Evolutionary conservation across 2,113 vertebrate species (phyloP).

Genomic region (Toxotes chatareus): DNA sequence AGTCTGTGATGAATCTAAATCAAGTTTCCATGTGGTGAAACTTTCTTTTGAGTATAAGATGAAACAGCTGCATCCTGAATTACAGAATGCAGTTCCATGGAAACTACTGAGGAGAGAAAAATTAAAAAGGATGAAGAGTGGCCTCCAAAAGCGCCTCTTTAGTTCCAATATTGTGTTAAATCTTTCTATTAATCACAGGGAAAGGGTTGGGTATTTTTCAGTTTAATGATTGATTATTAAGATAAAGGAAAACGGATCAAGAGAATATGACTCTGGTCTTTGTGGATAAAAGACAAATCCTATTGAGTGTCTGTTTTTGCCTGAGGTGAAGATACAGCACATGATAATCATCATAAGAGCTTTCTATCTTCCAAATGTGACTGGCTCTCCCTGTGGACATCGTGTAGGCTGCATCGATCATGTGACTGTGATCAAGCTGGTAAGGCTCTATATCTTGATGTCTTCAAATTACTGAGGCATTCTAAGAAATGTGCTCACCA

Average conservation of each 20-base stretch:
- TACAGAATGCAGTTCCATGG: background rate
- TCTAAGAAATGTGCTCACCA: constrained; percentile 29
- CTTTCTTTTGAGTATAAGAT: background rate
- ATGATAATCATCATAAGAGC: background rate
- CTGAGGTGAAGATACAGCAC: constrained; percentile 11
- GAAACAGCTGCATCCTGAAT: constrained; percentile 1
- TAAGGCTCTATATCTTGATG: constrained; percentile 23
- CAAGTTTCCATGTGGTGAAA: constrained; percentile 20
- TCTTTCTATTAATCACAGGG: background rate
- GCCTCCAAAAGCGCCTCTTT: background rate
- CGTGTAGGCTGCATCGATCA: background rate
- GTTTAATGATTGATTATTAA: background rate
- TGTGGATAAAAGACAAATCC: background rate
- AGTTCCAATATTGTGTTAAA: background rate
- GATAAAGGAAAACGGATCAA: background rate
- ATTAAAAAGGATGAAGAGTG: background rate
- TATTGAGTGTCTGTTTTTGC: background rate
- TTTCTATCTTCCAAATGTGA: background rate
- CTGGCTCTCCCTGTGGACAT: background rate
- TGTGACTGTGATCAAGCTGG: background rate
- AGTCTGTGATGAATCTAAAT: constrained; percentile 32
- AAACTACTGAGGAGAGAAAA: background rate
- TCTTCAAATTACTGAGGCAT: constrained; percentile 64
- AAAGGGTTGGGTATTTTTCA: background rate
- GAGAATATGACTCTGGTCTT: background rate